Evolutionary conservation across 2,113 vertebrate species (phyloP), one percentile per base, ranked within the genome.

Genomic region (Falco punctatus): DNA sequence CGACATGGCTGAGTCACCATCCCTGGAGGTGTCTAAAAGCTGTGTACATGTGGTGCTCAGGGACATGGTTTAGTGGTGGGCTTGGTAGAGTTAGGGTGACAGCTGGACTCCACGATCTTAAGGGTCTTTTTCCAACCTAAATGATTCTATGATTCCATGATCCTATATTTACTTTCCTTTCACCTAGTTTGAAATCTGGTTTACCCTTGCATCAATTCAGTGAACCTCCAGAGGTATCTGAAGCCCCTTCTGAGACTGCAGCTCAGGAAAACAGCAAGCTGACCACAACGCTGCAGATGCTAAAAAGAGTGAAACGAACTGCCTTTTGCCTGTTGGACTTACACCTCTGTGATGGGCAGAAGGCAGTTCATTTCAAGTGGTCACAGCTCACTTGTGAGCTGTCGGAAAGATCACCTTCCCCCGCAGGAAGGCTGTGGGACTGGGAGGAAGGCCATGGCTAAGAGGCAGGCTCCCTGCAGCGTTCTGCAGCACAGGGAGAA

Each of bases 41-140:
- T 2, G 0, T 6, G 7, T 58, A 44, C 19, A 5, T 13, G 8
- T 13, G 14, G 17, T 5, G 5, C 17, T 49, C 32, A 44, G 2
- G 15, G 10, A 78, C 58, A 52, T 6, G 30, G 10, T 27, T 66
- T 33, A 32, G 11, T 21, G 38, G 15, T 44, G 23, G 23, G 48
- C 14, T 57, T 64, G 14, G 33, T 21, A 48, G 19, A 6, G 8
- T 13, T 27, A 73, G 5, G 19, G 58, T 54, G 16, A 42, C 4
- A 3, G 13, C 4, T 38, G 22, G 20, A 73, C 21, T 55, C 6
- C 11, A 42, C 14, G 3, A 4, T 51, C n/a, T n/a, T n/a, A 51
- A 69, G 13, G 17, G 4, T 82, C 15, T 62, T 48, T 71, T 71
- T 72, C 26, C 13, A 80, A 3, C 7, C 19, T 66, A 57, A 62